Conservation (phyloP, 2,113 vertebrate species). For the Marmota flaviventris region DNA sequence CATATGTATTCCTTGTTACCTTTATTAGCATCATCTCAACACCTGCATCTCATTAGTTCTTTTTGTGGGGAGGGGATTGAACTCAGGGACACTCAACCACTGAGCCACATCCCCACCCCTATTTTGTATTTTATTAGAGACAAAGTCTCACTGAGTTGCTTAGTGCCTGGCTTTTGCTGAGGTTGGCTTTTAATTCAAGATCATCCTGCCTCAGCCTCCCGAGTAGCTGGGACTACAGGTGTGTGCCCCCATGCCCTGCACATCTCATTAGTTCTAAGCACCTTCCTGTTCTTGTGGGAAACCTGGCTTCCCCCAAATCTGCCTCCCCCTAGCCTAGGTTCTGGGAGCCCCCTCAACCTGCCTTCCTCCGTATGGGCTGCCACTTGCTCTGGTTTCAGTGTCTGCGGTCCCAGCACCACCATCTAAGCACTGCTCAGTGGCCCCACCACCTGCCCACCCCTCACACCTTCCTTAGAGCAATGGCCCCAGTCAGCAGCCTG, state of each 20-base stretch:
- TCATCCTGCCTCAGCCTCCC: too few species aligned
- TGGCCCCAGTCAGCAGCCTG: too few species aligned
- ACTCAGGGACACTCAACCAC: too few species aligned
- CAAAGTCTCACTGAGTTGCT: too few species aligned
- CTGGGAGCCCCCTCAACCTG: not conserved
- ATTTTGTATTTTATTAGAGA: too few species aligned
- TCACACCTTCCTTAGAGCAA: not conserved
- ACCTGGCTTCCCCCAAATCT: rapidly evolving
- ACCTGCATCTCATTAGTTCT: not conserved
- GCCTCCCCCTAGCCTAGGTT: too few species aligned
- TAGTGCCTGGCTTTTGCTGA: too few species aligned
- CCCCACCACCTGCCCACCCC: not conserved
- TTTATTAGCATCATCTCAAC: not conserved
- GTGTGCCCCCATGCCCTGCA: too few species aligned
- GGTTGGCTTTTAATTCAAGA: too few species aligned
- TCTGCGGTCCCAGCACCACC: not conserved
- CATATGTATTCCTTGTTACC: not conserved
- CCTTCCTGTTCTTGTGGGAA: not conserved
- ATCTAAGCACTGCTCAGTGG: not conserved
- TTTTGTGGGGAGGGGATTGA: too few species aligned
- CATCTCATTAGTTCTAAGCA: not conserved
- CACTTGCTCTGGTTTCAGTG: not conserved
- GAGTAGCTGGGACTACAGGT: too few species aligned
- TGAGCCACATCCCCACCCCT: too few species aligned
- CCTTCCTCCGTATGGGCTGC: not conserved